A percentile compares a stretch with the other conserved stretches of the same genome.
phyloP scores from a whole-genome alignment of 92 coral and sea anemone genomes.

The Phenganax stokvisi region DNA sequence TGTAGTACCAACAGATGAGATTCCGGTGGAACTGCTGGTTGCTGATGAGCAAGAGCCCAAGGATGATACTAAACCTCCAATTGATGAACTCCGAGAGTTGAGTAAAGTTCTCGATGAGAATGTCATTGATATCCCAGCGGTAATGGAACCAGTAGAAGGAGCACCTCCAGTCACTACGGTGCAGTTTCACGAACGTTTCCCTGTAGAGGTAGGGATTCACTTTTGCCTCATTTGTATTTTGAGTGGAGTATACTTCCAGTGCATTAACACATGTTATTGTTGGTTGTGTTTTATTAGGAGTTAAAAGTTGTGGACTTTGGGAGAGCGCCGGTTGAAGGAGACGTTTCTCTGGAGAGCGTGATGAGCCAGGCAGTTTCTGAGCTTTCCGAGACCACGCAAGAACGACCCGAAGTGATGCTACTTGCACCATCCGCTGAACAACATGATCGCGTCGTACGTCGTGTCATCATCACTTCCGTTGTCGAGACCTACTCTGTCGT shows the following conservation, averaged over 20 bases:
- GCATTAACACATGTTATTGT: neutral
- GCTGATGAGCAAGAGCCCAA: constrained; percentile 37
- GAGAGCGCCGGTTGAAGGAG: constrained; percentile 10
- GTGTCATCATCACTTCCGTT: constrained; percentile 37
- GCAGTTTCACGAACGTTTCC: constrained; percentile 40
- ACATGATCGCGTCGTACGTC: constrained; percentile 39
- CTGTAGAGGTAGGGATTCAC: constrained; percentile 18
- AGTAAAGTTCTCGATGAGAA: constrained; percentile 18
- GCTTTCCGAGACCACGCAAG: constrained; percentile 11
- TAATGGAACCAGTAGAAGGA: constrained; percentile 2
- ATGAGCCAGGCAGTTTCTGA: constrained; percentile 38
- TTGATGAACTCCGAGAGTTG: constrained; percentile 23
- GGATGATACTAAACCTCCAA: constrained; percentile 17
- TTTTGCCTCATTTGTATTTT: neutral
- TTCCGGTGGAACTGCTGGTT: constrained; percentile 20
- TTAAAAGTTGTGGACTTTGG: constrained; percentile 11
- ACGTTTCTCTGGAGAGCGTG: constrained; percentile 26
- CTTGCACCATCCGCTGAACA: constrained; percentile 36
- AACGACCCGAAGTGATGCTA: constrained; percentile 34
- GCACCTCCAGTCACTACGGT: constrained; percentile 20
- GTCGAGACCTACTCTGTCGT: constrained; percentile 56
- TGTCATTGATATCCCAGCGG: constrained; percentile 17
- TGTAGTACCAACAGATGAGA: neutral
- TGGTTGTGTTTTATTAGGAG: neutral
- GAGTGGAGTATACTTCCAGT: neutral